Evolutionary conservation across 1,140 invertebrate genomes (phyloP).

Genomic region (Drosophila rufa): DNA sequence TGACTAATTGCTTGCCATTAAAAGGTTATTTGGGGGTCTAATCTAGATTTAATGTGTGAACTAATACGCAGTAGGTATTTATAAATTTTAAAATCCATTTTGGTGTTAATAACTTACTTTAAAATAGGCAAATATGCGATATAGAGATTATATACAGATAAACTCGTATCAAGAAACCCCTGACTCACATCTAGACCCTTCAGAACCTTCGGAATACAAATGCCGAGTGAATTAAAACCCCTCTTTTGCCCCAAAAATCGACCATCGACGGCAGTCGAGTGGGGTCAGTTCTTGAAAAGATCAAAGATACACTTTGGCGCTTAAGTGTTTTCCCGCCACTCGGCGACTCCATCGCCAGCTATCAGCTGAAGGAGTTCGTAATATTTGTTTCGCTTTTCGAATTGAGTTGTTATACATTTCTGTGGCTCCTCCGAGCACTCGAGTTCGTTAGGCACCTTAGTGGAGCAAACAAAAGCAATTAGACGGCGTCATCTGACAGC

Average conservation of each 20-base stretch:
- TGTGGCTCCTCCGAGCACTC: slow-evolving; percentile 38
- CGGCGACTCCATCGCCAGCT: slow-evolving; percentile 17
- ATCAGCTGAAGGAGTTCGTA: slow-evolving; percentile 46
- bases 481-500: slow-evolving; percentile 77
- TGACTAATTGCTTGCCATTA: slow-evolving; percentile 29
- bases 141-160: neutral
- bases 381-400: slow-evolving; percentile 58
- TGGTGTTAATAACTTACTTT: slow-evolving; percentile 17
- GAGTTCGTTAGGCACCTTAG: slow-evolving; percentile 78
- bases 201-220: slow-evolving; percentile 3
- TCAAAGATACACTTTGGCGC: slow-evolving; percentile 79
- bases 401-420: slow-evolving; percentile 79
- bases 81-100: neutral
- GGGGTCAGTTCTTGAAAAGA: slow-evolving; percentile 72
- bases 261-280: slow-evolving; percentile 68
- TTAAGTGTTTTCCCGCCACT: slow-evolving; percentile 70
- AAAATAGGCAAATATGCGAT: neutral
- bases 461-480: slow-evolving; percentile 82
- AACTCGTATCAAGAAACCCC: neutral
- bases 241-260: slow-evolving; percentile 39
- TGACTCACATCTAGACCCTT: slow-evolving; percentile 2
- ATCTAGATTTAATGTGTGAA: slow-evolving; percentile 45
- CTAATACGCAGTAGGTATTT: slow-evolving; percentile 5
- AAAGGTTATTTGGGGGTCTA: slow-evolving; percentile 30
- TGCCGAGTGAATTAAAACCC: slow-evolving; percentile 2